A percentile compares a stretch with the other conserved stretches of the same genome.
phyloP scores from a whole-genome alignment of 2,797 vertebrate species.

The Epinephelus coioides region DNA sequence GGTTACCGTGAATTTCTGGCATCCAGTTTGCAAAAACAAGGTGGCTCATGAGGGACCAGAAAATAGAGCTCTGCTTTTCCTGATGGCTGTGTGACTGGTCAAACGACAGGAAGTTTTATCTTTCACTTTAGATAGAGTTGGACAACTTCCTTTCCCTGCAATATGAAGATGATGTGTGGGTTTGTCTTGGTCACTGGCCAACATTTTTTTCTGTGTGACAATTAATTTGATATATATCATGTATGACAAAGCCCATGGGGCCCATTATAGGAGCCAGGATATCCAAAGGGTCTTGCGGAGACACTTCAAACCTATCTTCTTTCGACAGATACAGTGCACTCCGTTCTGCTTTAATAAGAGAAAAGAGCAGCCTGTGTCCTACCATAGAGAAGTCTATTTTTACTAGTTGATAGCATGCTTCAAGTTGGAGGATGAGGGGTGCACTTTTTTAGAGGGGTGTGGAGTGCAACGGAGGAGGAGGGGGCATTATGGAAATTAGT shows the following conservation, averaged over 20 bases:
- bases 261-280: conserved; percentile 66
- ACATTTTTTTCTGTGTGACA: conserved; percentile 53
- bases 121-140: conserved; percentile 28
- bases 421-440: conserved; percentile 11
- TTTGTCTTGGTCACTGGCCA: conserved; percentile 43
- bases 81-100: conserved; percentile 3
- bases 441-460: conserved; percentile 7
- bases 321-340: conserved; percentile 46
- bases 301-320: conserved; percentile 58
- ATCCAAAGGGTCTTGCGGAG: conserved; percentile 57
- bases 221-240: conserved; percentile 78
- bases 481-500: conserved; percentile 59
- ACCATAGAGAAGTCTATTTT: conserved; percentile 34
- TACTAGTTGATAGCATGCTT: conserved; percentile 33
- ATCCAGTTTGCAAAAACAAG: conserved; percentile 26
- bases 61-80: conserved; percentile 5
- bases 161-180: conserved; percentile 47
- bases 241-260: conserved; percentile 70
- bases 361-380: conserved; percentile 17
- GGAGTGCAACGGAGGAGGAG: background rate
- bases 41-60: background rate
- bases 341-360: conserved; percentile 62
- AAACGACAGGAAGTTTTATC: conserved; percentile 30
- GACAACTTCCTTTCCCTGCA: conserved; percentile 31
- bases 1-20: conserved; percentile 38